These are phyloP conservation scores for Porphyrio hochstetteri DNA, from an alignment of 2,113 vertebrate genomes.

Conservation along the genomic window DNA sequence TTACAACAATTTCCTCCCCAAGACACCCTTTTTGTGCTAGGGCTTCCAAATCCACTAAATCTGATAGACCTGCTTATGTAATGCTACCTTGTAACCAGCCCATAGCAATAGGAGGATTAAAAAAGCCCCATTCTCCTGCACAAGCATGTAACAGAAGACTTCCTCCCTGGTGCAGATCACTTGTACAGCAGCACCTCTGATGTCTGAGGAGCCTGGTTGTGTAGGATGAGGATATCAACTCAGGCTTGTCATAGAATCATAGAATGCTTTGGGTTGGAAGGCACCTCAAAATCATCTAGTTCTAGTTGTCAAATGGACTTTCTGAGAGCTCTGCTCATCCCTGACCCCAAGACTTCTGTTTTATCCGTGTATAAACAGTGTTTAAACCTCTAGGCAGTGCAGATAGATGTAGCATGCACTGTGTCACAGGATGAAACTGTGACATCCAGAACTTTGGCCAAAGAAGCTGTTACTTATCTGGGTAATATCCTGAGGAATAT, in stretches of 20 bases:
- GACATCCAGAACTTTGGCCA: neutral
- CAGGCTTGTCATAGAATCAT: neutral
- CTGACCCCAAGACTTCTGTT: neutral
- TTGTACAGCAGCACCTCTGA: neutral
- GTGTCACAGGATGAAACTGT: neutral
- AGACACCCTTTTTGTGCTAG: neutral
- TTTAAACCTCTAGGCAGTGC: neutral
- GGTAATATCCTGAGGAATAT: neutral
- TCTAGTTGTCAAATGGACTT: neutral
- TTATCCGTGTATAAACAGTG: neutral
- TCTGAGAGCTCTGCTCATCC: neutral
- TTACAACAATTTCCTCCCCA: neutral
- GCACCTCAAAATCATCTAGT: too few species aligned
- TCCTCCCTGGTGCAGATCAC: neutral
- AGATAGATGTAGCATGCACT: neutral
- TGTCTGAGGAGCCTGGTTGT: neutral
- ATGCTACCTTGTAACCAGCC: neutral
- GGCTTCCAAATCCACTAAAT: slow-evolving; percentile 8
- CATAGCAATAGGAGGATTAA: neutral
- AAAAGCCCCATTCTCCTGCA: neutral
- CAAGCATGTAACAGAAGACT: neutral
- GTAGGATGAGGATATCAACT: neutral
- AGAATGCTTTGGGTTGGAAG: too few species aligned
- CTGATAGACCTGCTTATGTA: neutral
- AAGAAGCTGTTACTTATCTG: neutral